These are phyloP conservation scores for Himalopsyche phryganea DNA, from an alignment of 1,140 invertebrate genomes.

Conservation along the genomic window DNA sequence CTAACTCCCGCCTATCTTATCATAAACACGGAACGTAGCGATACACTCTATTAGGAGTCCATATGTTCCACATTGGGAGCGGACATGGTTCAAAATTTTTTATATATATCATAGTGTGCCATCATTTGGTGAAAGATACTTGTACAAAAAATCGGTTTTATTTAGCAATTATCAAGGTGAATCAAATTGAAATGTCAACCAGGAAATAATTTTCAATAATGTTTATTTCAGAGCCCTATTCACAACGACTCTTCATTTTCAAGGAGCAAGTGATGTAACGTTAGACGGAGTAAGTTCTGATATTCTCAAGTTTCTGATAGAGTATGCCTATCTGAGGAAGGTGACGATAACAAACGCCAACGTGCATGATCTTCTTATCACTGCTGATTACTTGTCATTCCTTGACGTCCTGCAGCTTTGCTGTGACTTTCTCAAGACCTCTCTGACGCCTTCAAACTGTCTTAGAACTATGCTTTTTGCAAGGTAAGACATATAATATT, in stretches of 20 bases:
- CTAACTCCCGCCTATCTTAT: too few relatives aligned
- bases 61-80: too few relatives aligned
- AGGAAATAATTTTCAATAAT: not conserved
- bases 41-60: too few relatives aligned
- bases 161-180: too few relatives aligned
- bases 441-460: conserved; percentile 70
- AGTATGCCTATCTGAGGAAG: conserved; percentile 78
- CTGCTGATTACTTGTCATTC: conserved; percentile 78
- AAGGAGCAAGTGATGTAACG: conserved; percentile 64
- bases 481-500: conserved; percentile 39
- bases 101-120: too few relatives aligned
- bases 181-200: too few relatives aligned
- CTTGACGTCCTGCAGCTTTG: conserved; percentile 73
- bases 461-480: conserved; percentile 80
- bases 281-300: conserved; percentile 72
- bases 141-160: too few relatives aligned
- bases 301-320: conserved; percentile 71
- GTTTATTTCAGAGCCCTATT: conserved; percentile 68
- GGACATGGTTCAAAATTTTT: too few relatives aligned
- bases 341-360: conserved; percentile 68
- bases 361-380: conserved; percentile 70
- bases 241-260: conserved; percentile 69
- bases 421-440: conserved; percentile 66
- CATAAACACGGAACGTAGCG: too few relatives aligned
- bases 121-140: too few relatives aligned